phyloP scores from a whole-genome alignment of 2,113 vertebrate genomes.

The Ia io region DNA sequence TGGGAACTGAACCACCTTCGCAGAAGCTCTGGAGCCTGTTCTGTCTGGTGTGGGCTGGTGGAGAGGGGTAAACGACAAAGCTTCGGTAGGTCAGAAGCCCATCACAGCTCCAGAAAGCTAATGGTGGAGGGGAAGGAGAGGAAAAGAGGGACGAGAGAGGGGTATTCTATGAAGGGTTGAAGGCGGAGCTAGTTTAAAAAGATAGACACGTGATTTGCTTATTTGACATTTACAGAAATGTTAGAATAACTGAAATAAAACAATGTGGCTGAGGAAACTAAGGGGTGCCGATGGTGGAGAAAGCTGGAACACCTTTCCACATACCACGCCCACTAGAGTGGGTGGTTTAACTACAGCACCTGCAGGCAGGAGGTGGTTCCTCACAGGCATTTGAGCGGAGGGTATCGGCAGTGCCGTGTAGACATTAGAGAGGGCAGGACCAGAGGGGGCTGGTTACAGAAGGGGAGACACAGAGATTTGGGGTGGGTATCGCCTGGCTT shows the following conservation, averaged over 20 bases:
- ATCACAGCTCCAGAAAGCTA: neutral
- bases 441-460: neutral
- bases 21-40: neutral
- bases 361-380: fast-evolving
- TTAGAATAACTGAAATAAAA: neutral
- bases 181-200: neutral
- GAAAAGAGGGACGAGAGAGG: neutral
- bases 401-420: neutral
- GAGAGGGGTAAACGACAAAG: neutral
- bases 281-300: neutral
- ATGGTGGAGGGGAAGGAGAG: neutral
- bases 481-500: neutral
- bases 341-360: neutral
- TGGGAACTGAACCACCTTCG: neutral
- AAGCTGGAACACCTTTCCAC: neutral
- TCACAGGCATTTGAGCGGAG: no score
- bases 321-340: neutral
- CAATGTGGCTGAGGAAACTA: neutral
- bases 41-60: neutral
- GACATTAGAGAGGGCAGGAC: neutral
- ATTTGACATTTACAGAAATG: neutral
- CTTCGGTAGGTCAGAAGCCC: neutral
- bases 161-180: neutral
- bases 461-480: neutral
- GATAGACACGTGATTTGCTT: neutral